phyloP scores from a whole-genome alignment of 2,888 invertebrate genomes.

The Amphipoea lucens region DNA sequence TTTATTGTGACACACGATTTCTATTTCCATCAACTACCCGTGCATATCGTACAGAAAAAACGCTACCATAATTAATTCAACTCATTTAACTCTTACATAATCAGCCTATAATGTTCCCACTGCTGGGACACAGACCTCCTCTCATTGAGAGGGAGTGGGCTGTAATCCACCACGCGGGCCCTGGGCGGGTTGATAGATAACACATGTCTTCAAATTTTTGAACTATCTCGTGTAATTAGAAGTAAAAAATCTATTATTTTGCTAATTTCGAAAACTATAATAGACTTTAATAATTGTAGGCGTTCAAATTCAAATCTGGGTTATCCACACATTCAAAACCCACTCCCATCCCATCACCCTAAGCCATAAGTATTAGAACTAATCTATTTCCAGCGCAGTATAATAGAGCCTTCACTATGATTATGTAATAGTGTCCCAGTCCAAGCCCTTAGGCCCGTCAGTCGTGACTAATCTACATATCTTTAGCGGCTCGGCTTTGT shows the following conservation, averaged over 20 bases:
- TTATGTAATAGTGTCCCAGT: background rate
- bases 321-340: background rate
- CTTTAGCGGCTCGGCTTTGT: conserved; percentile 49
- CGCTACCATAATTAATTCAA: too few species aligned
- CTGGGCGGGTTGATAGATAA: too few species aligned
- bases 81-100: too few species aligned
- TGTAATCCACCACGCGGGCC: too few species aligned
- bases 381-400: conserved; percentile 18
- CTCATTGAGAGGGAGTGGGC: too few species aligned
- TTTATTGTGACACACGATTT: background rate
- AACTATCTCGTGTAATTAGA: background rate
- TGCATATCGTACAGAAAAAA: too few species aligned
- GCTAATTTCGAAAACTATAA: too few species aligned
- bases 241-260: background rate
- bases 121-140: too few species aligned
- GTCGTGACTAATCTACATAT: conserved; percentile 70
- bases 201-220: too few species aligned
- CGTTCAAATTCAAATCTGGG: background rate
- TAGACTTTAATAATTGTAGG: background rate
- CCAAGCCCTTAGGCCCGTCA: background rate
- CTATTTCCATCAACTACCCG: too few species aligned
- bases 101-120: too few species aligned
- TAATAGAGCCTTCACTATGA: background rate
- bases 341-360: background rate
- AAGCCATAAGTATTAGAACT: conserved; percentile 9